These are phyloP conservation scores for Eupeodes luniger DNA, from an alignment of 2,888 invertebrate species.

Conservation along the genomic window DNA sequence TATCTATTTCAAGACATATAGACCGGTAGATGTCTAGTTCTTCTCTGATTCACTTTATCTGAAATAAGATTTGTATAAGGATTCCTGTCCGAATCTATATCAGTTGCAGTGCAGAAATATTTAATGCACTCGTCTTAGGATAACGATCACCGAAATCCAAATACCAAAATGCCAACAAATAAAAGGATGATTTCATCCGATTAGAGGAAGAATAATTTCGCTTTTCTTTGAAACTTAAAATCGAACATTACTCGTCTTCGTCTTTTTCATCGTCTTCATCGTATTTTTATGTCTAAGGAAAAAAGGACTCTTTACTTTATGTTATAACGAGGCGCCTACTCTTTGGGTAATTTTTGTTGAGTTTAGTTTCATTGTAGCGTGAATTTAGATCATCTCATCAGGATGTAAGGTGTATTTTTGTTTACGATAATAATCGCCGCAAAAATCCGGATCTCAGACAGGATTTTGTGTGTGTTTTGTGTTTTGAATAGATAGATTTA, in stretches of 20 bases:
- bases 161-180: constrained; percentile 39
- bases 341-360: constrained; percentile 33
- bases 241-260: neutral
- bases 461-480: constrained; percentile 30
- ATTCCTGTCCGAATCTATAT: constrained; percentile 18
- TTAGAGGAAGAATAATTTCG: constrained; percentile 51
- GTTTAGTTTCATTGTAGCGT: neutral
- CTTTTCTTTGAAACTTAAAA: constrained; percentile 36
- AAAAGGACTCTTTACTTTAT: constrained; percentile 34
- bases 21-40: neutral
- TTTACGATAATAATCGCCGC: constrained; percentile 73
- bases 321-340: constrained; percentile 53
- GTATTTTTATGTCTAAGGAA: neutral
- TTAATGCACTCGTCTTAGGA: constrained; percentile 39
- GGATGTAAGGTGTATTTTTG: constrained; percentile 74
- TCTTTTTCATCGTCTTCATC: too few relatives aligned
- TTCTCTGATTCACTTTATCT: constrained; percentile 6
- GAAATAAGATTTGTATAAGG: constrained; percentile 30
- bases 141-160: constrained; percentile 51
- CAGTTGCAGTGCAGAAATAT: constrained; percentile 45
- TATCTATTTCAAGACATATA: constrained; percentile 60
- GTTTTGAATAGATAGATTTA: constrained; percentile 4
- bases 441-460: constrained; percentile 60
- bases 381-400: constrained; percentile 8
- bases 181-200: constrained; percentile 69